Evolutionary conservation across 2,888 invertebrate species (phyloP), one percentile per base, ranked within the genome.

Genomic region (Muscina levida): DNA sequence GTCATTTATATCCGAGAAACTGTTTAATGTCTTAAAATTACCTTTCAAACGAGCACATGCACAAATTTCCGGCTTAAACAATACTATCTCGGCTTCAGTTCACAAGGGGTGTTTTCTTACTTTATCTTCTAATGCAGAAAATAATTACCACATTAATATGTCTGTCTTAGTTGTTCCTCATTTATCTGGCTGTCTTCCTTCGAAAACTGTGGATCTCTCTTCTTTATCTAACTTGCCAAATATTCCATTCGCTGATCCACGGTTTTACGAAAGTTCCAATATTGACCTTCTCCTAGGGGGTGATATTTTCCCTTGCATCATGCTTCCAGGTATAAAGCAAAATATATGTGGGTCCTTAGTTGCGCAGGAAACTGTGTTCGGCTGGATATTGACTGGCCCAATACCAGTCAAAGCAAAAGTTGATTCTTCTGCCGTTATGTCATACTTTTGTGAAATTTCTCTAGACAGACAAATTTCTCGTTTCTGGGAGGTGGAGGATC

Each of bases 371-470:
- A 73, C 73, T 8, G 56, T 73, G 5, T 72, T 72, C 24, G 56
- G 44, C 5, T 72, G 72, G 66, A 42, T 72, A 19, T 10, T 72
- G 2, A 72, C 65, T 26, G 72, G 72, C 5, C 72, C 72, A 1
- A 65, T 65, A 3, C 56, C 31, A 39, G 6, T 11, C 8, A 44
- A 2, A n/a, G n/a, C n/a, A n/a, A n/a, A n/a, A n/a, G n/a, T n/a
- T n/a, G n/a, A n/a, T n/a, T n/a, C n/a, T n/a, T n/a, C n/a, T n/a
- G n/a, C n/a, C n/a, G n/a, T n/a, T n/a, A n/a, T n/a, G n/a, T n/a
- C n/a, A n/a, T n/a, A n/a, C n/a, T n/a, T n/a, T n/a, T n/a, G n/a
- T n/a, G n/a, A n/a, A n/a, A n/a, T n/a, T n/a, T n/a, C n/a, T n/a
- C n/a, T n/a, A n/a, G n/a, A n/a, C n/a, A n/a, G n/a, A n/a, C n/a